Conservation (phyloP, 2,888 invertebrate species). For the Dolomedes plantarius region DNA sequence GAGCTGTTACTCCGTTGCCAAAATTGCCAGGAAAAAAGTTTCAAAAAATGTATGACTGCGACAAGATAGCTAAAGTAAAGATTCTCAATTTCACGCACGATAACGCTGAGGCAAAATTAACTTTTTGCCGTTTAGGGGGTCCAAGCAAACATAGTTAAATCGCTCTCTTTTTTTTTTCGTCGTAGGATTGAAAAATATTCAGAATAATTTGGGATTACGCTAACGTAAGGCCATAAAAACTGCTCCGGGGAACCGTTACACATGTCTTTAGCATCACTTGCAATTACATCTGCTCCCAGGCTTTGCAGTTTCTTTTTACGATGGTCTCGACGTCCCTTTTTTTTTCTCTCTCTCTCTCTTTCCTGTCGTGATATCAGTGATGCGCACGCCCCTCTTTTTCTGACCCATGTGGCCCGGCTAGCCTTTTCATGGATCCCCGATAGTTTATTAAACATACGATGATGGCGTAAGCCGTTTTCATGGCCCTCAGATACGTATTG, state of each 20-base stretch:
- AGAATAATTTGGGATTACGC: slow-evolving; percentile 67
- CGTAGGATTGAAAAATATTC: slow-evolving; percentile 51
- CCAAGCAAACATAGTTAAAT: slow-evolving; percentile 62
- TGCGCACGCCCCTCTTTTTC: slow-evolving; percentile 43
- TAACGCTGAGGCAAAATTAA: slow-evolving; percentile 55
- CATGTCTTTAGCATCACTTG: slow-evolving; percentile 59
- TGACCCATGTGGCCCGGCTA: slow-evolving; percentile 7
- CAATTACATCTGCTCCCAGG: slow-evolving; percentile 68
- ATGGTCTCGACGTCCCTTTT: slow-evolving; percentile 12
- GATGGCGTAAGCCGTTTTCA: slow-evolving; percentile 60
- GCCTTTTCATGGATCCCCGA: slow-evolving; percentile 41
- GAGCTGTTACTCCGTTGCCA: slow-evolving; percentile 40
- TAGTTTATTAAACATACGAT: slow-evolving; percentile 70
- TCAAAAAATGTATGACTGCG: slow-evolving; percentile 9
- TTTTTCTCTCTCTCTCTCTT: slow-evolving; percentile 38
- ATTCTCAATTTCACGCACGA: slow-evolving; percentile 58
- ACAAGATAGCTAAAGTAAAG: slow-evolving; percentile 18
- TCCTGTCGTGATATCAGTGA: slow-evolving; percentile 36
- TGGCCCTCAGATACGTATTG: slow-evolving; percentile 54
- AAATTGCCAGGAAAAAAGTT: slow-evolving; percentile 22
- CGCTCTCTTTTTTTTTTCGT: slow-evolving; percentile 51
- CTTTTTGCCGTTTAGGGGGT: slow-evolving; percentile 63
- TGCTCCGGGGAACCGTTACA: slow-evolving; percentile 61
- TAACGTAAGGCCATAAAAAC: slow-evolving; percentile 52
- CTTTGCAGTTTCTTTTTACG: slow-evolving; percentile 32